Evolutionary conservation across 2,888 invertebrate species (phyloP).

Genomic region (Schizaphis graminum): DNA sequence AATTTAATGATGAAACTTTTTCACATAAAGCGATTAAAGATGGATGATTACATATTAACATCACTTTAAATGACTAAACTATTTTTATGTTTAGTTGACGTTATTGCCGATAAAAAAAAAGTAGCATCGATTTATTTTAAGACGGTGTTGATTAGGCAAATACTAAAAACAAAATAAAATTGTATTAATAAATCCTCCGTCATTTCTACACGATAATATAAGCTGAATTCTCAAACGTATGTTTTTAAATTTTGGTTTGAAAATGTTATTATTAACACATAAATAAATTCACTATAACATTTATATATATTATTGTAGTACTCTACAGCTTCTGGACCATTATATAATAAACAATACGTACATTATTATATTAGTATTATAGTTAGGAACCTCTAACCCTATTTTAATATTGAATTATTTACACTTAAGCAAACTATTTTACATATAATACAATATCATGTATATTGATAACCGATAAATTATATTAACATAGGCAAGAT

Average conservation of each 20-base stretch:
- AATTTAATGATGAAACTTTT: neutral
- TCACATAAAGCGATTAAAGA: neutral
- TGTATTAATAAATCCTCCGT: neutral
- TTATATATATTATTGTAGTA: neutral
- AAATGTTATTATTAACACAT: neutral
- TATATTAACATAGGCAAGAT: neutral
- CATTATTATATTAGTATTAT: neutral
- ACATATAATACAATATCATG: neutral
- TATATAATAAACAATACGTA: neutral
- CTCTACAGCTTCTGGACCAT: neutral
- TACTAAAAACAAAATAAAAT: neutral
- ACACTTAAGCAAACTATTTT: neutral
- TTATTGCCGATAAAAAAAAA: neutral
- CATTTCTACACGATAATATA: neutral
- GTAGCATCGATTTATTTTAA: neutral
- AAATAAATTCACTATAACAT: neutral
- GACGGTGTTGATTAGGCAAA: neutral
- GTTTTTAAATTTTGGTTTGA: neutral
- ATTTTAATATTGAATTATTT: neutral
- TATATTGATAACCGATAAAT: neutral
- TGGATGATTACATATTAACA: neutral
- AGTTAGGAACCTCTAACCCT: neutral
- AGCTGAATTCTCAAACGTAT: neutral
- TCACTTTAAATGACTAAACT: neutral
- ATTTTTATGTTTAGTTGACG: neutral